Base-by-base conservation (phyloP, 2,888 invertebrate species). In the Aproaerema taeniolella region DNA sequence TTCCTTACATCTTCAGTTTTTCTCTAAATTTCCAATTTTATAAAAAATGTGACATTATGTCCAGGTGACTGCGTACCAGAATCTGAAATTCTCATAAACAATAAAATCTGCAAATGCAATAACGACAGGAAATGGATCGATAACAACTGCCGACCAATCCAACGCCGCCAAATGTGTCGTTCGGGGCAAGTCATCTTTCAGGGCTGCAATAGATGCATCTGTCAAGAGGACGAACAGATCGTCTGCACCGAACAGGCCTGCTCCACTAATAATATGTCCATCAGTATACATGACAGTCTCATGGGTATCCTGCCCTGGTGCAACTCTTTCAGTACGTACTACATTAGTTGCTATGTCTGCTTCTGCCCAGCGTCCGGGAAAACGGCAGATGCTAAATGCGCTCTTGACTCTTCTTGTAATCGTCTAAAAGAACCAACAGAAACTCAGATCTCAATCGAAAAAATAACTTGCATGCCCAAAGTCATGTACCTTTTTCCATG, bases 401-500 rank as follows among this genome's bases (percentile, higher is more conserved):
- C 74, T 3, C 50, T 51, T 15, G 77, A 82, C 31, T 49, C 59
- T 0, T 76, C 79, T 1, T 85, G 83, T 33, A 49, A 60, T 1
- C 43, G 59, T 2, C 50, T 65, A 42, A 52, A 43, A 15, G 39
- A 45, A 13, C 44, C 52, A 2, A 47, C 51, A 4, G 17, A 38
- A 17, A 47, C 39, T 8, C 49, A 55, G 31, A 41, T 57, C 8
- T 42, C 56, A 0, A 52, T 57, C n/a, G 54, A 60, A 9, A 65
- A 63, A 10, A 67, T 61, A 2, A 48, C 55, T 1, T 85, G 85
- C 35, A 69, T 83, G 40, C 81, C 83, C 1, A 78, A 76, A 39
- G 79, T 81, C 0, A 74, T 79, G 65, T 82, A 83, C 34, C 42
- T 82, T 13, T 82, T 79, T 28, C 66, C 63, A 1, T 85, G 85